phyloP scores from a whole-genome alignment of 2,888 invertebrate species.

The Branchinecta sandiegonensis region DNA sequence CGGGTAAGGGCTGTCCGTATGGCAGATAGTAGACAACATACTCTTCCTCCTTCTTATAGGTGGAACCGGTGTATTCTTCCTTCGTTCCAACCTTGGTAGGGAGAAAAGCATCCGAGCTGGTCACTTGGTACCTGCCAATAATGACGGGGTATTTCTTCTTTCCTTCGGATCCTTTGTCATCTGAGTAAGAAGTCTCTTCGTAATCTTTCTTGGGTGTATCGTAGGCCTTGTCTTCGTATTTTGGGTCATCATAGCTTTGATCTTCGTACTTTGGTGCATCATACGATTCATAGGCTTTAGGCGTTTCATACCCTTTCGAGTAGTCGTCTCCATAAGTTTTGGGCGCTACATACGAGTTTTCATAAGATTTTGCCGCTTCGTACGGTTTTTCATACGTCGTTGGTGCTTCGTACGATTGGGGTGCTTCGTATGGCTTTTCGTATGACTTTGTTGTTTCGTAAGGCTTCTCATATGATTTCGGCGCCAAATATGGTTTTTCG shows the following conservation, averaged over 20 bases:
- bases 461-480: constrained; percentile 14
- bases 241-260: not conserved
- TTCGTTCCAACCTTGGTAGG: constrained; percentile 20
- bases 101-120: constrained; percentile 22
- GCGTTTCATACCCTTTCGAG: not conserved
- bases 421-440: constrained; percentile 20
- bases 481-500: constrained; percentile 2
- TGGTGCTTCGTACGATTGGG: constrained; percentile 11
- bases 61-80: constrained; percentile 4
- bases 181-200: not conserved
- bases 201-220: constrained; percentile 6
- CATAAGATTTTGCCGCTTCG: not conserved
- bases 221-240: constrained; percentile 17
- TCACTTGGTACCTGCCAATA: constrained; percentile 23
- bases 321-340: constrained; percentile 14
- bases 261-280: not conserved
- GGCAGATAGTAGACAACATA: constrained; percentile 24
- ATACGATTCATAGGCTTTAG: constrained; percentile 17
- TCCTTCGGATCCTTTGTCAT: not conserved
- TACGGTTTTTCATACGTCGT: constrained; percentile 14
- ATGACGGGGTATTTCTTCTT: constrained; percentile 22
- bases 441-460: constrained; percentile 7
- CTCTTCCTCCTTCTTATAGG: constrained; percentile 21
- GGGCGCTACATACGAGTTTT: not conserved
- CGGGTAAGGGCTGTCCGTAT: constrained; percentile 23